Evolutionary conservation across 2,888 invertebrate genomes (phyloP).

Genomic region (Sipha maydis): DNA sequence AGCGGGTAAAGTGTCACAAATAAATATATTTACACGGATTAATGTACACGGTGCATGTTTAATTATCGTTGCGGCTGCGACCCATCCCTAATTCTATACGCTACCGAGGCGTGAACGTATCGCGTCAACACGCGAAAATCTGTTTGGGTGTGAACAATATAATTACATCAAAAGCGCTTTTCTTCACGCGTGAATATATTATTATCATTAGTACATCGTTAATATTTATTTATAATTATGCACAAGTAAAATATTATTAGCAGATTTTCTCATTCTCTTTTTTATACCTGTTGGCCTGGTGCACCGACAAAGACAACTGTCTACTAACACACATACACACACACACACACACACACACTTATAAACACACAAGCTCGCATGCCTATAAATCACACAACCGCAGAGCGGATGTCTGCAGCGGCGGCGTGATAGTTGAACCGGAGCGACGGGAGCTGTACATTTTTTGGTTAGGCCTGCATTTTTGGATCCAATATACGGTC

Average conservation of each 20-base stretch:
- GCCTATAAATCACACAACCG: not conserved
- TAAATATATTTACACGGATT: not conserved
- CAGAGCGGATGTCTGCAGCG: not conserved
- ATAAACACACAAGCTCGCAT: not conserved
- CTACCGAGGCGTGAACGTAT: not conserved
- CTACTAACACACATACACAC: too few species aligned
- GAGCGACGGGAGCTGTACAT: not conserved
- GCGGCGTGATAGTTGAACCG: constrained; percentile 1
- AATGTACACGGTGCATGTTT: not conserved
- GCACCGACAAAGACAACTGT: constrained; percentile 13
- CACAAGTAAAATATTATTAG: constrained; percentile 12
- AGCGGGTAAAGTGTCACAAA: not conserved
- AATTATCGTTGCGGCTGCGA: not conserved
- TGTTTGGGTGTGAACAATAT: constrained; percentile 25
- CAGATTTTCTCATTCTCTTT: not conserved
- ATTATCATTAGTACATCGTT: not conserved
- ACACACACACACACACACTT: too few species aligned
- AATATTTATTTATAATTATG: not conserved
- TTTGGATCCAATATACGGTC: not conserved
- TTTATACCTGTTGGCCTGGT: not conserved
- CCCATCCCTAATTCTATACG: not conserved
- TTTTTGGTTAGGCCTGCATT: constrained; percentile 6
- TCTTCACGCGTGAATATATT: not conserved
- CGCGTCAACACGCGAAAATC: not conserved
- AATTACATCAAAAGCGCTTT: constrained; percentile 22